Conservation (phyloP, 1,140 invertebrate species). For the Drosophila nebulosa region DNA sequence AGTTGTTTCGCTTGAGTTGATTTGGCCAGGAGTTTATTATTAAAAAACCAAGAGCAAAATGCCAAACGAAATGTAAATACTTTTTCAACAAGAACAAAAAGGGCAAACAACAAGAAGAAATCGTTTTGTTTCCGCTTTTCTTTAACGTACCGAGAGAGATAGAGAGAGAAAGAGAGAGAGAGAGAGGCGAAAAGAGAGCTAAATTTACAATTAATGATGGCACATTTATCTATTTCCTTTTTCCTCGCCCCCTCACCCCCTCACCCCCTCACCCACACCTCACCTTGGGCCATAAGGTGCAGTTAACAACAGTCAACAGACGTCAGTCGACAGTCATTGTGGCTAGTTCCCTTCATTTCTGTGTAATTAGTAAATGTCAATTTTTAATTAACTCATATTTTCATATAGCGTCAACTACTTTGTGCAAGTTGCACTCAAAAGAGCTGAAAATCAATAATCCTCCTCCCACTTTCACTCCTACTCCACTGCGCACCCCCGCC, state of each 20-base stretch:
- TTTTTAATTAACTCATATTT: constrained; percentile 62
- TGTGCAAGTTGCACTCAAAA: neutral
- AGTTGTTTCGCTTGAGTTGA: constrained; percentile 41
- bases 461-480: too few relatives aligned
- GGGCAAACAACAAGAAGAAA: neutral
- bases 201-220: neutral
- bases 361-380: constrained; percentile 54
- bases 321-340: neutral
- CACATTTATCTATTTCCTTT: neutral
- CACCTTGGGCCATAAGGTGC: neutral
- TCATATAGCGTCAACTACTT: neutral
- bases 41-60: constrained; percentile 59
- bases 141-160: neutral
- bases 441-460: neutral
- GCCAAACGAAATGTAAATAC: neutral
- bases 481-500: too few relatives aligned
- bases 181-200: too few relatives aligned
- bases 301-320: too few relatives aligned
- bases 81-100: neutral
- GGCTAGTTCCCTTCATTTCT: neutral
- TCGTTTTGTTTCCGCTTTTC: neutral
- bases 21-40: constrained; percentile 65
- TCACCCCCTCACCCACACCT: too few relatives aligned
- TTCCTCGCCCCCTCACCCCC: neutral
- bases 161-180: too few relatives aligned